Conservation (phyloP, 1,140 invertebrate genomes). For the Pogonognathellus flavescens region DNA sequence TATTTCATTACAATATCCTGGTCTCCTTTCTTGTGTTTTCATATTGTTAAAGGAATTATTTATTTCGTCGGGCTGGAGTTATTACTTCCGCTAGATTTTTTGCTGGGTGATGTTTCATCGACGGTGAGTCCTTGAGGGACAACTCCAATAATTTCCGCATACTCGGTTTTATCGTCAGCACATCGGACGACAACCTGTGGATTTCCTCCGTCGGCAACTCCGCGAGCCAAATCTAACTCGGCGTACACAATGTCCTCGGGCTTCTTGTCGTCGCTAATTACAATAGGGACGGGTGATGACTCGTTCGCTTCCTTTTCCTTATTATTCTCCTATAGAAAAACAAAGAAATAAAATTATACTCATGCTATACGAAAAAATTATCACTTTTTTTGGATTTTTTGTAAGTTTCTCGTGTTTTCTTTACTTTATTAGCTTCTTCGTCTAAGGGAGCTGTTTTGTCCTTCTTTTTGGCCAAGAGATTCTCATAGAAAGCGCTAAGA, state of each 20-base stretch:
- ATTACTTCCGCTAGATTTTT: conserved; percentile 46
- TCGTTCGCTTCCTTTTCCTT: conserved; percentile 53
- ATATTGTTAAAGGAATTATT: background rate
- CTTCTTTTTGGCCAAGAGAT: conserved; percentile 64
- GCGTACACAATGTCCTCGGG: conserved; percentile 75
- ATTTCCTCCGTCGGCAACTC: conserved; percentile 67
- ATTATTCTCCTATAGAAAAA: conserved; percentile 57
- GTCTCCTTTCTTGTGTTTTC: background rate
- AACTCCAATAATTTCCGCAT: conserved; percentile 75
- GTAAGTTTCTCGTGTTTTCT: too few species aligned
- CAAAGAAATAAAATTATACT: background rate
- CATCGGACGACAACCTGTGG: conserved; percentile 69
- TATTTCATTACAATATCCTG: conserved; percentile 23
- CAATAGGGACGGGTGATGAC: background rate
- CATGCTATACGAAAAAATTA: background rate
- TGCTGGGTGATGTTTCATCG: conserved; percentile 56
- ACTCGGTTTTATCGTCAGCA: conserved; percentile 74
- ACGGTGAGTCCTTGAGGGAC: conserved; percentile 44
- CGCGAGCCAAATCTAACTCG: conserved; percentile 73
- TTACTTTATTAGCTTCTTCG: conserved; percentile 62
- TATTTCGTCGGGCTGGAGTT: conserved; percentile 62
- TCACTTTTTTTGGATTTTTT: too few species aligned
- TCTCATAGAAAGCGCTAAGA: conserved; percentile 66
- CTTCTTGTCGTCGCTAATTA: conserved; percentile 60
- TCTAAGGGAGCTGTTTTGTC: conserved; percentile 63